Conservation (phyloP, 2,797 vertebrate species). For the Hydrocynus forskahlii region DNA sequence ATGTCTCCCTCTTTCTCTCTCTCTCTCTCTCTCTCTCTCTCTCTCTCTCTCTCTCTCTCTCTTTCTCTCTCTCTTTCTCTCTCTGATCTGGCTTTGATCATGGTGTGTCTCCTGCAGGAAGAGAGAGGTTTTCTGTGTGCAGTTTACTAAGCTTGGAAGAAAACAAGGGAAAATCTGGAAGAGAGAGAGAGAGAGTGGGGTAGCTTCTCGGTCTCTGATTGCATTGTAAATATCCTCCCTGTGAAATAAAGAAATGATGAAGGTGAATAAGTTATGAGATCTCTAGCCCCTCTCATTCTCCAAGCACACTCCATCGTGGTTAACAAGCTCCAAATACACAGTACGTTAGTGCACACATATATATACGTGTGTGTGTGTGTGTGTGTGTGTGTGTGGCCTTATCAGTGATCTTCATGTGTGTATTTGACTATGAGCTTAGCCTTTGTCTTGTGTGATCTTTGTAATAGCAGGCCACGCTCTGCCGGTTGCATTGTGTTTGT, state of each 20-base stretch:
- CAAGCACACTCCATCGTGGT: constrained; percentile 3
- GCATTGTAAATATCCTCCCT: constrained; percentile 25
- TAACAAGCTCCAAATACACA: constrained; percentile 16
- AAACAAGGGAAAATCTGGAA: constrained; percentile 28
- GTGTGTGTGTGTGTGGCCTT: constrained; percentile 17
- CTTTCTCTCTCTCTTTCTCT: neutral
- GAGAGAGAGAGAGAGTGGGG: neutral
- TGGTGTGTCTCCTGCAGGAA: constrained; percentile 16
- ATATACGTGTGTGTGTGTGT: constrained; percentile 15
- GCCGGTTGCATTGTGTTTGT: neutral
- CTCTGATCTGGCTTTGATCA: constrained; percentile 51
- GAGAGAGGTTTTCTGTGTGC: constrained; percentile 2
- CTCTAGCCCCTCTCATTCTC: constrained; percentile 1
- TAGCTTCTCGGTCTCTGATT: constrained; percentile 18
- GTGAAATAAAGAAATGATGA: constrained; percentile 25
- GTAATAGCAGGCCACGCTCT: constrained; percentile 9
- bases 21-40: neutral
- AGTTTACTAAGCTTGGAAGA: constrained; percentile 28
- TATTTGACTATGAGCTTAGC: constrained; percentile 16
- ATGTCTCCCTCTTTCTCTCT: neutral
- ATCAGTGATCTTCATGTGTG: neutral
- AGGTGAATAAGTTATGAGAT: constrained; percentile 21
- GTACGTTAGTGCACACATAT: neutral
- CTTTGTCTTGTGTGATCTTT: constrained; percentile 34
- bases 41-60: neutral